Percentiles rank a stretch among this genome's conserved stretches.
These are phyloP conservation scores for Antechinus flavipes DNA, from an alignment of 2,113 vertebrate genomes.

Conservation along the genomic window DNA sequence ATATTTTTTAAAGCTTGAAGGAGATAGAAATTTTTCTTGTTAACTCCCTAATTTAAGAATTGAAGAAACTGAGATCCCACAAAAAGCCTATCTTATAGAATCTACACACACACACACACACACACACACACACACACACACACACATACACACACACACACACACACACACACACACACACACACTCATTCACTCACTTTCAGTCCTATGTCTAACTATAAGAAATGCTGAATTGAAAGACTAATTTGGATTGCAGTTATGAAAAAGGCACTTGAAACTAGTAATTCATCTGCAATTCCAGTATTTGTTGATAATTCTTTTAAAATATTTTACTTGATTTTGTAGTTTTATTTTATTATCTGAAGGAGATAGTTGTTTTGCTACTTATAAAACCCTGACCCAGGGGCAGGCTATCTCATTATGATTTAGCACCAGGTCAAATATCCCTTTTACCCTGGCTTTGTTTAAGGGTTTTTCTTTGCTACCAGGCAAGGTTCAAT, in stretches of 20 bases:
- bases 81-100: background rate
- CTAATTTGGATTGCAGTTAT: background rate
- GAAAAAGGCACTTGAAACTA: background rate
- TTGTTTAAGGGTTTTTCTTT: background rate
- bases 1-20: background rate
- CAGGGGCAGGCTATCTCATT: background rate
- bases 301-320: background rate
- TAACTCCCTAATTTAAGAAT: background rate
- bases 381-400: background rate
- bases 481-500: background rate
- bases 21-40: background rate
- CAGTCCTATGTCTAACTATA: background rate
- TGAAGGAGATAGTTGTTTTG: background rate
- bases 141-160: no score
- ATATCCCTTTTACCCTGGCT: background rate
- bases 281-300: background rate
- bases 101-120: background rate
- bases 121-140: no score
- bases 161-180: no score
- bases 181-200: no score
- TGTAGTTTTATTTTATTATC: background rate
- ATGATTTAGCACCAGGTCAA: background rate
- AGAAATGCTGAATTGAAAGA: background rate
- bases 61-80: background rate
- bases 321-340: background rate